Conservation (phyloP, 1,140 invertebrate genomes). For the Drosophila kikkawai region DNA sequence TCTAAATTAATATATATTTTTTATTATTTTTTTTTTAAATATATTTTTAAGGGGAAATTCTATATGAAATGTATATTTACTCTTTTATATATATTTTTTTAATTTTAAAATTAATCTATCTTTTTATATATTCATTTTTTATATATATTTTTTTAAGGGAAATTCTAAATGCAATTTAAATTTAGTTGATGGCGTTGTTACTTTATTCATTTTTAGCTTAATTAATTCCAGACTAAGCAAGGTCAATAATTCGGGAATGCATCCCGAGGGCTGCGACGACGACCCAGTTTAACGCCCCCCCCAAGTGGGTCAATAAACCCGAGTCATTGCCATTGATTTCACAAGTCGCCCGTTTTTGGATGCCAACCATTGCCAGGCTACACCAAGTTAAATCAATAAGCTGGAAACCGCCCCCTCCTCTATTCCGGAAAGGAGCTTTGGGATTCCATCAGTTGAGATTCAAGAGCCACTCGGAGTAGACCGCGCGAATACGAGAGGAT, state of each 20-base stretch:
- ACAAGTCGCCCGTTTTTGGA: slow-evolving; percentile 11
- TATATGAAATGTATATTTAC: no score
- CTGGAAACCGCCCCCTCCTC: no score
- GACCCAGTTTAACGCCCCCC: slow-evolving; percentile 9
- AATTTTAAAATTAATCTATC: no score
- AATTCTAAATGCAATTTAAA: no score
- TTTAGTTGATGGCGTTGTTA: no score
- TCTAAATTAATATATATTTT: no score
- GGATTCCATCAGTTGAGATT: neutral
- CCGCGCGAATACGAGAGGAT: neutral
- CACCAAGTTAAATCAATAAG: slow-evolving; percentile 69
- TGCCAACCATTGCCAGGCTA: slow-evolving; percentile 28
- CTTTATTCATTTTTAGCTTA: neutral
- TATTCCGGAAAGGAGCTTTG: no score
- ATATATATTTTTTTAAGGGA: no score
- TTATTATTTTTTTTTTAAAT: neutral
- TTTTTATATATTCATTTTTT: no score
- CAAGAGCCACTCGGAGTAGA: neutral
- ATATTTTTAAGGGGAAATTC: neutral
- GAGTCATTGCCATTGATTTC: slow-evolving; percentile 64
- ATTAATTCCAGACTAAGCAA: slow-evolving; percentile 16
- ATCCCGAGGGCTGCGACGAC: neutral
- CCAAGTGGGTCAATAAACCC: slow-evolving; percentile 56
- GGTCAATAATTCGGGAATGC: slow-evolving; percentile 24
- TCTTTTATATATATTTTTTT: no score